Base-by-base conservation (phyloP, 53 echinoderm and acorn worm species). In the Actinopyga echinites region DNA sequence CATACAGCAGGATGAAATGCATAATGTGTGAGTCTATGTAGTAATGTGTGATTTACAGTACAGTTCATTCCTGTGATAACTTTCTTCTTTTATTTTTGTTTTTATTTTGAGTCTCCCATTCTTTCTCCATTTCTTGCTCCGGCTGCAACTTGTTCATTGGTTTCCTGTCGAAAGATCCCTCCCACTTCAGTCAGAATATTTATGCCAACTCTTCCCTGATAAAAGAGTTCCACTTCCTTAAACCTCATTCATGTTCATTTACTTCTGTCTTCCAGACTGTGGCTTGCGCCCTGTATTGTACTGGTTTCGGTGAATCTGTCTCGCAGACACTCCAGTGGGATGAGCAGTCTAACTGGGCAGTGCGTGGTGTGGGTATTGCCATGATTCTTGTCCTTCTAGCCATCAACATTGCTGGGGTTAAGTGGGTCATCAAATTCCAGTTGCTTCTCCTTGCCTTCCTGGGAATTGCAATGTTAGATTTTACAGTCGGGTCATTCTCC, bases 381-480 rank as follows among this genome's bases (percentile, higher is more conserved):
- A 88, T 92, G 79, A 96, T 96, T 64, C 88, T 96, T 3, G 90
- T 96, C 13, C 82, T 96, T 0, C 83, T 96, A 23, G 97, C 97
- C 30, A 89, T 96, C 88, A 96, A 94, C 74, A 96, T 96, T 36
- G 97, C 97, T 13, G 97, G 97, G 7, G 94, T 96, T 69, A 93
- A 93, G 58, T 96, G 97, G 97, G 97, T 96, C 67, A 83, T 96
- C 83, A 96, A 96, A 82, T 90, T 96, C 92, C 97, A 96, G 92
- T 84, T 96, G 55, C 79, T 96, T 12, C 87, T 96, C 13, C 83
- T 96, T 32, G 97, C 92, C 13, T 86, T 96, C 37, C 65, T 96
- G 62, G 93, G 97, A 26, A 86, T 96, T 20, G 97, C 97, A 49
- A 94, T 93, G 25, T 83, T 96, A 88, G 97, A 96, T 82, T 96